These are phyloP conservation scores for Philonicus albiceps DNA, from an alignment of 2,888 invertebrate species.

Conservation along the genomic window DNA sequence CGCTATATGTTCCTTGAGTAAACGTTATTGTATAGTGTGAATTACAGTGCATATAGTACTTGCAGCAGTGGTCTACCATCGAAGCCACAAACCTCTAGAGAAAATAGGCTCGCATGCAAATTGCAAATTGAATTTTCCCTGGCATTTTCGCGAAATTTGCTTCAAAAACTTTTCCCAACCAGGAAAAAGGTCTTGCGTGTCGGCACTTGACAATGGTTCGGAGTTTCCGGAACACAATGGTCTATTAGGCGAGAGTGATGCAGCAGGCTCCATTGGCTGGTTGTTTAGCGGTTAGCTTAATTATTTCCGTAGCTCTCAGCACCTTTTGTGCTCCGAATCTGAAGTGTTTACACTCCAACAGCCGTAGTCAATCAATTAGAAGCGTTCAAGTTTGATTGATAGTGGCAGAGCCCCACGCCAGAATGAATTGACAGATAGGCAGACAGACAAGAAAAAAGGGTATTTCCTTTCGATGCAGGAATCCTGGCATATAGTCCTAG, in stretches of 20 bases:
- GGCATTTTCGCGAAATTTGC: conserved; percentile 7
- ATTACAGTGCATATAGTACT: background rate
- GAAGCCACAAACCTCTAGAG: background rate
- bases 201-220: background rate
- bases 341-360: conserved; percentile 38
- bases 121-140: conserved; percentile 29
- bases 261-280: background rate
- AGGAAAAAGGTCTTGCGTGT: conserved; percentile 2
- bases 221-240: background rate
- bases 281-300: conserved; percentile 35
- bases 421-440: conserved; percentile 9
- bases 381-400: conserved; percentile 22
- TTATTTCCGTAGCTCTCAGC: conserved; percentile 25
- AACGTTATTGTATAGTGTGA: background rate
- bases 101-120: conserved; percentile 17
- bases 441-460: background rate
- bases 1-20: background rate
- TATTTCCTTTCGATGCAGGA: background rate
- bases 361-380: conserved; percentile 40
- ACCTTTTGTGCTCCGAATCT: conserved; percentile 14
- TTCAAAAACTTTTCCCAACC: conserved; percentile 2
- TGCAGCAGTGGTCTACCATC: background rate
- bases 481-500: background rate
- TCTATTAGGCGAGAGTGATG: background rate
- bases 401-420: background rate